These are phyloP conservation scores for Rhingia campestris DNA, from an alignment of 2,888 invertebrate genomes.

Conservation along the genomic window DNA sequence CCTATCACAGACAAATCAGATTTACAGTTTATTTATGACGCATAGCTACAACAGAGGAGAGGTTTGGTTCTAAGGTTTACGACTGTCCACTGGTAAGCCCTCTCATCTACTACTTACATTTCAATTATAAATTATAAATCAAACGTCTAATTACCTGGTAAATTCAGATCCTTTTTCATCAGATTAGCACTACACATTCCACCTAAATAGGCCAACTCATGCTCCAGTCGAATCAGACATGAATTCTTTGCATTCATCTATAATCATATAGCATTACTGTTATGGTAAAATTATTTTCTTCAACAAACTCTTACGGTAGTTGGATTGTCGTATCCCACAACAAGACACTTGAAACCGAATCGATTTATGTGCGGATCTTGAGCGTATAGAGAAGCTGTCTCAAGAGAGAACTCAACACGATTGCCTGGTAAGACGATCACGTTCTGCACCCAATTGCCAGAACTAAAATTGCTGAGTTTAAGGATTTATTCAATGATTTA, in stretches of 20 bases:
- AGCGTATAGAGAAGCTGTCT: slow-evolving; percentile 97
- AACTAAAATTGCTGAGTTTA: slow-evolving; percentile 73
- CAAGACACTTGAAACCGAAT: slow-evolving; percentile 91
- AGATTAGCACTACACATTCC: slow-evolving; percentile 95
- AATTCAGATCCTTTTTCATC: slow-evolving; percentile 90
- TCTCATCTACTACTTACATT: not conserved
- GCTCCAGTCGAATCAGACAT: slow-evolving; percentile 88
- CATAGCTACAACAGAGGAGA: too few species aligned
- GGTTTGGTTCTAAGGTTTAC: too few species aligned
- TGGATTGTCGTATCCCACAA: slow-evolving; percentile 92
- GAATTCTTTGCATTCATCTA: slow-evolving; percentile 81
- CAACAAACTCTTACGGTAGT: slow-evolving; percentile 80
- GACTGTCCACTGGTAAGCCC: too few species aligned
- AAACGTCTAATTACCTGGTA: slow-evolving; percentile 83
- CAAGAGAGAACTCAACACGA: slow-evolving; percentile 96
- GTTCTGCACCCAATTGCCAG: slow-evolving; percentile 90
- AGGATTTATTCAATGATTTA: not conserved
- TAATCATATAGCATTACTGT: slow-evolving; percentile 39
- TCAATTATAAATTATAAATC: not conserved
- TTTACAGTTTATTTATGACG: too few species aligned
- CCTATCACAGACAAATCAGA: too few species aligned
- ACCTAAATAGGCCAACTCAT: slow-evolving; percentile 94
- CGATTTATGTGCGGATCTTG: slow-evolving; percentile 93
- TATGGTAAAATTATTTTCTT: not conserved
- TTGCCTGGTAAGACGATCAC: slow-evolving; percentile 95